phyloP scores from a whole-genome alignment of 92 coral and sea anemone species.

The Palythoa heliodiscus region DNA sequence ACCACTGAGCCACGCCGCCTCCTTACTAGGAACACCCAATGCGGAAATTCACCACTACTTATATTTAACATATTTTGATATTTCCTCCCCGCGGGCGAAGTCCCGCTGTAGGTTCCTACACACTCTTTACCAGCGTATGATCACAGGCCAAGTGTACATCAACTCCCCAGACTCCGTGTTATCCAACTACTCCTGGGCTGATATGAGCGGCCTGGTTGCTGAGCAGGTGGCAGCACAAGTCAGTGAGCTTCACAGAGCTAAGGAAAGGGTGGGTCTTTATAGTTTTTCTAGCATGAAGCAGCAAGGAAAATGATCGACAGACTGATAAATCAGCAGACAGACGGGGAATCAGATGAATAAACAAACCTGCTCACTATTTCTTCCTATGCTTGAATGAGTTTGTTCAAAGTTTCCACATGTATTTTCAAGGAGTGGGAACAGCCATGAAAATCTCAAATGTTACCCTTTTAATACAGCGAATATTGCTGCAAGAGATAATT shows the following conservation, averaged over 20 bases:
- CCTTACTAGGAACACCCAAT: too few relatives aligned
- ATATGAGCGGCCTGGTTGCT: conserved; percentile 89
- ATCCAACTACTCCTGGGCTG: conserved; percentile 87
- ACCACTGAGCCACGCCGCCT: too few relatives aligned
- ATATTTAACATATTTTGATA: background rate
- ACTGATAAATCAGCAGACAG: too few relatives aligned
- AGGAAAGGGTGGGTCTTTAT: conserved; percentile 71
- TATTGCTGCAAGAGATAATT: background rate
- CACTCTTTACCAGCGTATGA: conserved; percentile 93
- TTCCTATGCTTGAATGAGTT: too few relatives aligned
- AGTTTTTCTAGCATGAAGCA: conserved; percentile 33
- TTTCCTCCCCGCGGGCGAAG: conserved; percentile 36
- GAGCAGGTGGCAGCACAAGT: conserved; percentile 90
- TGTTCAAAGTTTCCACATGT: too few relatives aligned
- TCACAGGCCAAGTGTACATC: conserved; percentile 88
- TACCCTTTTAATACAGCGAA: background rate
- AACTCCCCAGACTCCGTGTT: conserved; percentile 82
- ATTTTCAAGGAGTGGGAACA: too few relatives aligned
- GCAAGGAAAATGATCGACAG: background rate
- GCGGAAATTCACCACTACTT: background rate
- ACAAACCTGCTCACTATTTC: too few relatives aligned
- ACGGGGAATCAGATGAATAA: too few relatives aligned
- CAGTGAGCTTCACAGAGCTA: conserved; percentile 79
- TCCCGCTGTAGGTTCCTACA: conserved; percentile 87
- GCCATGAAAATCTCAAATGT: background rate